A percentile compares a stretch with the other conserved stretches of the same genome.
These are phyloP conservation scores for Helicolenus hilgendorfi DNA, from an alignment of 2,797 vertebrate genomes.

Conservation along the genomic window DNA sequence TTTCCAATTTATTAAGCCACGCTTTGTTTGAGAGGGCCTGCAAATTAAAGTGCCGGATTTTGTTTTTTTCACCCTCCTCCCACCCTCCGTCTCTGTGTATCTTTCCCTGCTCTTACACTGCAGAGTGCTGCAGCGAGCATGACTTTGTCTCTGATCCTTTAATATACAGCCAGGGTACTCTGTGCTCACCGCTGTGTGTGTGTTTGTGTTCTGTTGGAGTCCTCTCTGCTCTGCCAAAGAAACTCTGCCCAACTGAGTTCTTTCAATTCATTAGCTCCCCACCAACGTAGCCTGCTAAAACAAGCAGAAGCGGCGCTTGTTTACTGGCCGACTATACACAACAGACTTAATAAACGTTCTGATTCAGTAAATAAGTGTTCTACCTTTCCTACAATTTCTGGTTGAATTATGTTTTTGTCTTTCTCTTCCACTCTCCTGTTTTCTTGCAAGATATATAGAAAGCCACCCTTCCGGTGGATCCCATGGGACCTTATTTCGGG, in stretches of 20 bases:
- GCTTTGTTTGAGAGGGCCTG: conserved; percentile 77
- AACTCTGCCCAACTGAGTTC: conserved; percentile 49
- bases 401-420: background rate
- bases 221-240: conserved; percentile 41
- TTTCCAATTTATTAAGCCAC: conserved; percentile 86
- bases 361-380: conserved; percentile 26
- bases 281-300: conserved; percentile 38
- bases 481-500: no score
- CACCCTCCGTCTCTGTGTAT: conserved; percentile 31
- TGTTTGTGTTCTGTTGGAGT: conserved; percentile 26
- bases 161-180: conserved; percentile 72
- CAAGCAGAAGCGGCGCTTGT: conserved; percentile 33
- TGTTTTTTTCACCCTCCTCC: conserved; percentile 20
- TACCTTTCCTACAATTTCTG: background rate
- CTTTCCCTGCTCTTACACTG: conserved; percentile 31
- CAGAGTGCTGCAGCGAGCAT: conserved; percentile 64
- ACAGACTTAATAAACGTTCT: conserved; percentile 32
- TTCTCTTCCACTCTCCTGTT: background rate
- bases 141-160: conserved; percentile 78
- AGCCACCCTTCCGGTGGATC: no score
- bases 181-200: conserved; percentile 29
- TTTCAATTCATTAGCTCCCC: conserved; percentile 71
- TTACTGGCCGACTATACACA: conserved; percentile 47
- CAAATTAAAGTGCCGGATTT: conserved; percentile 79
- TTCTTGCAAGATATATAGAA: background rate